A percentile compares a stretch with the other conserved stretches of the same genome.
phyloP scores from a whole-genome alignment of 2,113 vertebrate species.

The Lagenorhynchus albirostris region DNA sequence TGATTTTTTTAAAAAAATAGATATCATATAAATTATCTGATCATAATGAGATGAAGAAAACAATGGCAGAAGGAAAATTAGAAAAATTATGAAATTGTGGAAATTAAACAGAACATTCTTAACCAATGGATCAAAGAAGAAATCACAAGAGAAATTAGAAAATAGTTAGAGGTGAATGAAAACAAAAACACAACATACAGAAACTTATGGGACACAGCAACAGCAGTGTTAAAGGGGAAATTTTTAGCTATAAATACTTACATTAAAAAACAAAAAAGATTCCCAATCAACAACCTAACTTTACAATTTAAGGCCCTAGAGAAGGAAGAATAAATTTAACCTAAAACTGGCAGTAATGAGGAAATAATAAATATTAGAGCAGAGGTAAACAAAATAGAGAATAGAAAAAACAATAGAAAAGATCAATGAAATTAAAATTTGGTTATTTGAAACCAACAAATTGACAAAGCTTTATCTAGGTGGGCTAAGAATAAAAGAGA shows the following conservation, averaged over 20 bases:
- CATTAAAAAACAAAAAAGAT: background rate
- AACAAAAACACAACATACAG: background rate
- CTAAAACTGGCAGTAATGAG: background rate
- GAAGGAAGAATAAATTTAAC: background rate
- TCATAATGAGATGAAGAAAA: background rate
- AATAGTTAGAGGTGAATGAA: background rate
- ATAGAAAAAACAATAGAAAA: background rate
- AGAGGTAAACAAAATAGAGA: background rate
- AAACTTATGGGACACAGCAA: background rate
- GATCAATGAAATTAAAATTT: background rate
- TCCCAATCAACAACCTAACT: background rate
- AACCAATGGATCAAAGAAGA: background rate
- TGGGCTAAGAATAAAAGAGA: background rate
- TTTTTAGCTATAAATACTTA: background rate
- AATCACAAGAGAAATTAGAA: background rate
- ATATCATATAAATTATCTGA: background rate
- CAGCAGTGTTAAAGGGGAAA: background rate
- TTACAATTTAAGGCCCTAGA: background rate
- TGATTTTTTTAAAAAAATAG: background rate
- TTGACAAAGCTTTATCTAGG: background rate
- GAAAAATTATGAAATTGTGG: background rate
- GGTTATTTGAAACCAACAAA: background rate
- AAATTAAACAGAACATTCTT: background rate
- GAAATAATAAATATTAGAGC: background rate
- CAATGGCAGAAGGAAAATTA: background rate